Percentiles rank a stretch among this genome's conserved stretches.
Evolutionary conservation across 2,113 vertebrate genomes (phyloP).

Genomic region (Arenaria interpres): DNA sequence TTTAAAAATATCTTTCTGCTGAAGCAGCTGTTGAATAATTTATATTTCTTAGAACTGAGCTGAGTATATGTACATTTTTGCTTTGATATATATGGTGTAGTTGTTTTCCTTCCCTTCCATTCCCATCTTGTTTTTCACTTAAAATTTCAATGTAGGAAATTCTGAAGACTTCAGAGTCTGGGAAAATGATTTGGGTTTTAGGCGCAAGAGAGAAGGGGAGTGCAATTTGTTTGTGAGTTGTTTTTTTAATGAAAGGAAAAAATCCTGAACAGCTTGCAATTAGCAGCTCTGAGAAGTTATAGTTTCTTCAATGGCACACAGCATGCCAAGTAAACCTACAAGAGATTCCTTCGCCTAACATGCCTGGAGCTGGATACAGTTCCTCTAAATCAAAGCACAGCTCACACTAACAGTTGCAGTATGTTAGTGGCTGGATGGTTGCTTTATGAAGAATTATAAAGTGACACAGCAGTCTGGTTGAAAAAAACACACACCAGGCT

Average conservation of each 20-base stretch:
- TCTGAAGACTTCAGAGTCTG: conserved; percentile 12
- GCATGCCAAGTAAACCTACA: conserved; percentile 35
- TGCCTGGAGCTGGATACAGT: conserved; percentile 32
- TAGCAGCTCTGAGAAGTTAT: conserved; percentile 45
- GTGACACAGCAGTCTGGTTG: conserved; percentile 62
- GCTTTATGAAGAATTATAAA: conserved; percentile 70
- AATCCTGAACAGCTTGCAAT: conserved; percentile 34
- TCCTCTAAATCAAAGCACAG: conserved; percentile 57
- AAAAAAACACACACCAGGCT: conserved; percentile 21
- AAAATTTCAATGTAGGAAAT: neutral
- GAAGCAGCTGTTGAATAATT: conserved; percentile 51
- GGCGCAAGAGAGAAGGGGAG: neutral
- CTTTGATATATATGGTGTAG: neutral
- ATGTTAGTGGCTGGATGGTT: conserved; percentile 48
- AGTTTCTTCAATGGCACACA: conserved; percentile 34
- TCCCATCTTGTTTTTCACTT: conserved; percentile 36
- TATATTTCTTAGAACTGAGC: conserved; percentile 41
- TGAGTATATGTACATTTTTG: neutral
- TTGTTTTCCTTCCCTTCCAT: neutral
- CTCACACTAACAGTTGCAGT: conserved; percentile 47
- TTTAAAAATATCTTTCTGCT: neutral
- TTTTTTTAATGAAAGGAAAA: conserved; percentile 31
- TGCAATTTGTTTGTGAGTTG: neutral
- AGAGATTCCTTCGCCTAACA: conserved; percentile 42
- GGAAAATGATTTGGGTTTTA: neutral